Evolutionary conservation across 1,140 invertebrate genomes (phyloP).

Genomic region (Ceratina japonica): DNA sequence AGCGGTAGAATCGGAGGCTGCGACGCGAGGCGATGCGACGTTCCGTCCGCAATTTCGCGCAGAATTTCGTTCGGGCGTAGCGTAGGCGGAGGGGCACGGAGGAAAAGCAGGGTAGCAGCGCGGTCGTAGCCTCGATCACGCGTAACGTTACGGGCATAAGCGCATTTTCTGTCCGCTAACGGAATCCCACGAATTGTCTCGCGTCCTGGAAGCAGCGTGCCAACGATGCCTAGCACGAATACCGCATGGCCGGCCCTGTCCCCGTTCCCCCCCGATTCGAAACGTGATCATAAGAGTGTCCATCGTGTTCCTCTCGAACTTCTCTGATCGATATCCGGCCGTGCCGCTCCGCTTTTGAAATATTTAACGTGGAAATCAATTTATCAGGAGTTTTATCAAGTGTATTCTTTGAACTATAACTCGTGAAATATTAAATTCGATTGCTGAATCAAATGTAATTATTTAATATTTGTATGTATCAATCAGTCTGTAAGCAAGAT

Average conservation of each 20-base stretch:
- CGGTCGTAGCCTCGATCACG: not conserved
- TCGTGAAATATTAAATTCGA: too few relatives aligned
- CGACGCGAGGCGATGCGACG: not conserved
- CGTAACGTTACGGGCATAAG: constrained; percentile 15
- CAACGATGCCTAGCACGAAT: constrained; percentile 30
- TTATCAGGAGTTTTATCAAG: too few relatives aligned
- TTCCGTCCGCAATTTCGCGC: constrained; percentile 5
- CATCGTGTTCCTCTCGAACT: too few relatives aligned
- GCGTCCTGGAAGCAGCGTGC: constrained; percentile 37
- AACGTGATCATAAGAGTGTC: constrained; percentile 60
- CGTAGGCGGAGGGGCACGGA: not conserved
- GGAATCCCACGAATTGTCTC: constrained; percentile 55
- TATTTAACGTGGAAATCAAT: not conserved
- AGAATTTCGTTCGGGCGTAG: constrained; percentile 17
- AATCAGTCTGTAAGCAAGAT: too few relatives aligned
- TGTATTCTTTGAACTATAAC: too few relatives aligned
- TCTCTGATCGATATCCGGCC: constrained; percentile 50
- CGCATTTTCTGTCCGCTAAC: constrained; percentile 34
- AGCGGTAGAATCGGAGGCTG: not conserved
- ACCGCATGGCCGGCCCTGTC: constrained; percentile 11
- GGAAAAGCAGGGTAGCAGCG: not conserved
- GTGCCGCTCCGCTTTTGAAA: constrained; percentile 46
- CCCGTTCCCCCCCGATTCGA: constrained; percentile 32
- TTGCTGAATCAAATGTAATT: too few relatives aligned
- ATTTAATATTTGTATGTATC: too few relatives aligned